phyloP scores from a whole-genome alignment of 2,113 vertebrate genomes.

The Nipponia nippon region DNA sequence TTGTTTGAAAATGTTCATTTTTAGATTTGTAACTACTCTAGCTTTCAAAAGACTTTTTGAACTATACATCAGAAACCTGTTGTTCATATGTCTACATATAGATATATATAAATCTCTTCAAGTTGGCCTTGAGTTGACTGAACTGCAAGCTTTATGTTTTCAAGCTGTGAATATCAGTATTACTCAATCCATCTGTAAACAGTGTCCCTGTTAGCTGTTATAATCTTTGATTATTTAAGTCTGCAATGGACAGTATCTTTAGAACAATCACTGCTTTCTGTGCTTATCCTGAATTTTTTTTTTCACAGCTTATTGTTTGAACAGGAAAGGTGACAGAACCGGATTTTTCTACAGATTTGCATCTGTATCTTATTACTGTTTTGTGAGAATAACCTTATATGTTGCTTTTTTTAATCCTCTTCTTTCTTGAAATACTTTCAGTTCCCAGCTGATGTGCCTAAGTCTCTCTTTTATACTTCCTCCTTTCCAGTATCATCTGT shows the following conservation, averaged over 20 bases:
- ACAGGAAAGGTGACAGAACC: background rate
- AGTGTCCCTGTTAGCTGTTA: background rate
- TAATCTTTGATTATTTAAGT: background rate
- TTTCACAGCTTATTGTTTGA: background rate
- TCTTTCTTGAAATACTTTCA: background rate
- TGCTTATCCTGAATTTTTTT: background rate
- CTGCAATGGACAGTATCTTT: background rate
- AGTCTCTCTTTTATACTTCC: background rate
- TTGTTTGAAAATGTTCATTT: background rate
- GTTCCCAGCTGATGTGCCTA: background rate
- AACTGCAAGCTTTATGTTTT: background rate
- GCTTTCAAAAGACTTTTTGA: background rate
- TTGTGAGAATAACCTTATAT: background rate
- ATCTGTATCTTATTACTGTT: background rate
- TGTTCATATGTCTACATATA: background rate
- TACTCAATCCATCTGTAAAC: background rate
- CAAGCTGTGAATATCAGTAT: background rate
- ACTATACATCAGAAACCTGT: background rate
- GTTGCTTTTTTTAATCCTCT: background rate
- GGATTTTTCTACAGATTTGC: background rate
- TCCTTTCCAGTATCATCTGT: background rate
- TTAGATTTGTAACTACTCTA: background rate
- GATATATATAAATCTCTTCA: background rate
- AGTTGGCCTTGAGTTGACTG: background rate
- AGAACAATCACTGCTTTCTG: background rate